Evolutionary conservation across 2,113 vertebrate species (phyloP).

Genomic region (Alouatta palliata): DNA sequence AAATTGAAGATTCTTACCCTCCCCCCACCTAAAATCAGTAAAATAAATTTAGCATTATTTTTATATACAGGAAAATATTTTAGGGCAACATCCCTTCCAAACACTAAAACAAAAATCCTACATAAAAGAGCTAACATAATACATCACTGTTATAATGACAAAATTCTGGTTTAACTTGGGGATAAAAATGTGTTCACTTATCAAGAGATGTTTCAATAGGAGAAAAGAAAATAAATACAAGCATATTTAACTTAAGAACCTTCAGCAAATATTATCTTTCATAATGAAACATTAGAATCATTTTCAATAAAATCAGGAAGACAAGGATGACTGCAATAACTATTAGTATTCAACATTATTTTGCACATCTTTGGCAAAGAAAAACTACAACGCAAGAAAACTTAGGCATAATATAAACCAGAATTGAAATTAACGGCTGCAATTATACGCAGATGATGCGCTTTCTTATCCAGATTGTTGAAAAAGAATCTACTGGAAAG

Average conservation of each 20-base stretch:
- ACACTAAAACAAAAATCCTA: too few relatives aligned
- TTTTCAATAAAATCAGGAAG: neutral
- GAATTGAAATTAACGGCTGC: neutral
- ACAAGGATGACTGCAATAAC: neutral
- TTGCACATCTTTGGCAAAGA: neutral
- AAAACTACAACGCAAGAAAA: neutral
- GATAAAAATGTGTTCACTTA: neutral
- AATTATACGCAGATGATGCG: neutral
- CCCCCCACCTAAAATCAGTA: neutral
- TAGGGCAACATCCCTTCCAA: neutral
- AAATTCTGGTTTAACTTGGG: neutral
- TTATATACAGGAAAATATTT: neutral
- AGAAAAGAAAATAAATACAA: neutral
- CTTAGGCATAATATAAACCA: neutral
- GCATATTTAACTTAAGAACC: neutral
- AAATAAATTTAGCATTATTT: neutral
- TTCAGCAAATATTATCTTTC: neutral
- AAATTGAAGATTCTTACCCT: neutral
- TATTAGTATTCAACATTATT: neutral
- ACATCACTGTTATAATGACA: neutral
- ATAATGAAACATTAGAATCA: neutral
- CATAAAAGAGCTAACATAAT: neutral
- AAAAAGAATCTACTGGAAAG: neutral
- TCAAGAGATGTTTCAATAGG: neutral
- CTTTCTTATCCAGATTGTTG: neutral